Conservation (phyloP, 2,797 vertebrate species). For the Chiloscyllium punctatum region DNA sequence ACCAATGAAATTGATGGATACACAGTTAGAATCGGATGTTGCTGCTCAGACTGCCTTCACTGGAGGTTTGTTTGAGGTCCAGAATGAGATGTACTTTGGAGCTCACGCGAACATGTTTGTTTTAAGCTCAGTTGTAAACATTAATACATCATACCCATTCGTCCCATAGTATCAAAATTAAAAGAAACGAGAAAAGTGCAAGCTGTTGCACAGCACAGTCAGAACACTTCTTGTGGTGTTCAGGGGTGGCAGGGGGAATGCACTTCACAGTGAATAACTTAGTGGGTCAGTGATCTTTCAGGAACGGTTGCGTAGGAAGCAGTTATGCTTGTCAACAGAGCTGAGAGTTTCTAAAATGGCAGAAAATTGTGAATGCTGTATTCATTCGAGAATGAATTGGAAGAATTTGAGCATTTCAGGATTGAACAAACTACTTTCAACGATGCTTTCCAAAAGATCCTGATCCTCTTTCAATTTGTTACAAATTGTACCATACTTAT, state of each 20-base stretch:
- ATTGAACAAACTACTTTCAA: not conserved
- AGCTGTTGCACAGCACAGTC: not conserved
- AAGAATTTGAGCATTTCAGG: not conserved
- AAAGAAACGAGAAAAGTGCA: not conserved
- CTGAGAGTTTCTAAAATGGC: constrained; percentile 33
- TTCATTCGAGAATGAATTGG: constrained; percentile 39
- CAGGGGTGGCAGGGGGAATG: not conserved
- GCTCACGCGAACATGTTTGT: not conserved
- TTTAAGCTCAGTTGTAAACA: not conserved
- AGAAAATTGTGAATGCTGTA: constrained; percentile 45
- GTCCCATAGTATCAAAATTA: not conserved
- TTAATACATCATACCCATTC: not conserved
- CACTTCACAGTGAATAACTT: not conserved
- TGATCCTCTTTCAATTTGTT: not conserved
- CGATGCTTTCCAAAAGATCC: not conserved
- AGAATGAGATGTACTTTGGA: not conserved
- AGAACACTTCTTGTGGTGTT: not conserved
- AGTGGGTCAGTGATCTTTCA: not conserved
- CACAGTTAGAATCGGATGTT: not conserved
- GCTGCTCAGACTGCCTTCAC: not conserved
- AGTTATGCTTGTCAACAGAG: not conserved
- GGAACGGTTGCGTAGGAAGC: not conserved
- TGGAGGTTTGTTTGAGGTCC: not conserved
- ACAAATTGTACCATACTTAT: not conserved
- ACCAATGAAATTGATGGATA: not conserved